Percentiles rank a stretch among this genome's conserved stretches.
Evolutionary conservation across 2,888 invertebrate species (phyloP).

Genomic region (Epinotia ramella): DNA sequence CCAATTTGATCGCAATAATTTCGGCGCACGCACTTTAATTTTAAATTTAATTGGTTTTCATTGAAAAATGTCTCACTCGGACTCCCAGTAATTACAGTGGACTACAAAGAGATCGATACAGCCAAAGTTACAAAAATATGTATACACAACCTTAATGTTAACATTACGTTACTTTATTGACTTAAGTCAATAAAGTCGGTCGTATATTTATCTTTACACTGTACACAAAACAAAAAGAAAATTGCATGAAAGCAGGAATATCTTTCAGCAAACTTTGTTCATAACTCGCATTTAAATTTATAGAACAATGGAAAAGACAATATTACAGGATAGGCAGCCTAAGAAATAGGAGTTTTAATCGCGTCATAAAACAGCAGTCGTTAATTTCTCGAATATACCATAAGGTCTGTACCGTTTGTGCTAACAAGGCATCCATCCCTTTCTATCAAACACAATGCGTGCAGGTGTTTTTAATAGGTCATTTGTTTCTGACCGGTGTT

Average conservation of each 20-base stretch:
- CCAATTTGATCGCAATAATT: too few relatives aligned
- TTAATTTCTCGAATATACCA: neutral
- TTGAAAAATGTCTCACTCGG: too few relatives aligned
- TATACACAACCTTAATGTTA: too few relatives aligned
- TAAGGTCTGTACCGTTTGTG: neutral
- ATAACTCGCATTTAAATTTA: neutral
- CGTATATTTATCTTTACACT: too few relatives aligned
- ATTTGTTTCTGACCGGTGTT: constrained; percentile 8
- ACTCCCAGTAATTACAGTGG: too few relatives aligned
- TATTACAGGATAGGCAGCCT: neutral
- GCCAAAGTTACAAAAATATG: too few relatives aligned
- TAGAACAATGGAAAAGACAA: neutral
- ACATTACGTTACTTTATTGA: too few relatives aligned
- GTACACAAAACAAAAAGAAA: too few relatives aligned
- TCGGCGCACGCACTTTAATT: too few relatives aligned
- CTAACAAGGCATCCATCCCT: neutral
- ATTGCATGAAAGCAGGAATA: neutral
- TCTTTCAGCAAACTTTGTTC: neutral
- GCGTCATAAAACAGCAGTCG: constrained; percentile 4
- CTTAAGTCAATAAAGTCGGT: too few relatives aligned
- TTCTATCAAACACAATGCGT: constrained; percentile 1
- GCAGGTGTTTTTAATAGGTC: constrained; percentile 30
- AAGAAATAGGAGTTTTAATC: neutral
- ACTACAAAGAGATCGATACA: too few relatives aligned
- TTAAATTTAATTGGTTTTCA: too few relatives aligned